Evolutionary conservation across 2,797 vertebrate genomes (phyloP).

Genomic region (Xiphophorus birchmanni): DNA sequence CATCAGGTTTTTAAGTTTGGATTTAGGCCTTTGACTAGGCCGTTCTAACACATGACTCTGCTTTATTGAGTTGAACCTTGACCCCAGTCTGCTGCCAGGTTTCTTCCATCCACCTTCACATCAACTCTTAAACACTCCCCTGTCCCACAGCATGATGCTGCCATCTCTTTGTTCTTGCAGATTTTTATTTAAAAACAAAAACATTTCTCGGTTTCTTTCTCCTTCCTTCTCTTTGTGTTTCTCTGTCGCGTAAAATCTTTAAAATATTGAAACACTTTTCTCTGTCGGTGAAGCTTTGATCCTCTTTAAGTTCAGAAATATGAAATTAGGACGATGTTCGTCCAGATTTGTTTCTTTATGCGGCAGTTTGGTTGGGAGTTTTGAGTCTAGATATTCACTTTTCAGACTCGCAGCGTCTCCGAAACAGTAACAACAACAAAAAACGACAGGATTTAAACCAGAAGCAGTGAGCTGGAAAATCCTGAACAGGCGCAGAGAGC

Average conservation of each 20-base stretch:
- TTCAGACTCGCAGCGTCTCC: too few species aligned
- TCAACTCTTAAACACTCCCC: background rate
- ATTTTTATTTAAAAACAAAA: background rate
- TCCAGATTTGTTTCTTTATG: background rate
- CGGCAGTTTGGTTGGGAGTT: background rate
- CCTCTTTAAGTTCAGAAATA: background rate
- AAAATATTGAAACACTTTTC: background rate
- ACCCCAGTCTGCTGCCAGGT: background rate
- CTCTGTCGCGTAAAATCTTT: background rate
- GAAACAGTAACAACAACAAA: too few species aligned
- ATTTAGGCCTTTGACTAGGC: background rate
- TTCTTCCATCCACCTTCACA: background rate
- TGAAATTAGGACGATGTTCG: background rate
- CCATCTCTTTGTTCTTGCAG: background rate
- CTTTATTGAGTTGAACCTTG: background rate
- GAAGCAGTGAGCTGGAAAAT: conserved; percentile 13
- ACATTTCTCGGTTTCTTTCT: background rate
- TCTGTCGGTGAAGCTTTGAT: background rate
- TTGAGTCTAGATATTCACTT: background rate
- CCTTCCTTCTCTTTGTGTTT: background rate
- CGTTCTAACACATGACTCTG: background rate
- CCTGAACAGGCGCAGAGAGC: background rate
- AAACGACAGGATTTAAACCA: conserved; percentile 7
- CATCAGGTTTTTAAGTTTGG: background rate
- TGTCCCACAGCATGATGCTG: background rate